Base-by-base conservation (phyloP, 1,140 invertebrate species). In the Calliopsis andreniformis region DNA sequence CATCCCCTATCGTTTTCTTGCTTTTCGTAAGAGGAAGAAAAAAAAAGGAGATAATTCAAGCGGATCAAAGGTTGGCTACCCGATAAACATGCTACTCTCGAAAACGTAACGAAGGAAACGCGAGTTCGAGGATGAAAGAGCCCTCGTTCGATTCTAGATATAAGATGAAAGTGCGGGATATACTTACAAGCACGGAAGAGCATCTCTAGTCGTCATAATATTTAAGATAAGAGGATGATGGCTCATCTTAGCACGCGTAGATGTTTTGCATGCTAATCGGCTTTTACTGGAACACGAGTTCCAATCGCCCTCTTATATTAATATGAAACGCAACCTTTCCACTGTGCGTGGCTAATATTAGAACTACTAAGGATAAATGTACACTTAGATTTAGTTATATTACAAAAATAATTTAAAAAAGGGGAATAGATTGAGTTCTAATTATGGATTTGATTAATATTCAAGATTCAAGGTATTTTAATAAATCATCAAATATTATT, bases 1-100 rank as follows among this genome's bases (percentile, higher is more conserved):
- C 14, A 1, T n/a, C 16, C 32, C 6, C 10, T 23, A 0, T 61
- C 3, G 16, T 14, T 47, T 64, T 45, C n/a, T 6, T 18, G 28
- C 10, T 51, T 79, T 67, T 28, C 28, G 7, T 67, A 59, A 42
- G 30, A 30, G 20, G 20, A 64, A 61, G 12, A 0, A 23, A 51
- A 55, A 32, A 42, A 51, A 58, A 30, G 42, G 4, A 43, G 61
- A 79, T 45, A 67, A 45, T 67, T 75, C 16, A 39, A 23, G 1
- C 20, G 14, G 53, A 20, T 67, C 62, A 67, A n/a, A 59, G 78
- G 47, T 67, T 25, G 18, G 18, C n/a, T 0, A 3, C 16, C n/a
- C 25, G 1, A 67, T 51, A 56, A 56, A 67, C 2, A n/a, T 14
- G 2, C n/a, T 10, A 8, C 20, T 18, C 25, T 55, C 3, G 8